Base-by-base conservation (phyloP, 2,113 vertebrate genomes). In the Athene noctua region DNA sequence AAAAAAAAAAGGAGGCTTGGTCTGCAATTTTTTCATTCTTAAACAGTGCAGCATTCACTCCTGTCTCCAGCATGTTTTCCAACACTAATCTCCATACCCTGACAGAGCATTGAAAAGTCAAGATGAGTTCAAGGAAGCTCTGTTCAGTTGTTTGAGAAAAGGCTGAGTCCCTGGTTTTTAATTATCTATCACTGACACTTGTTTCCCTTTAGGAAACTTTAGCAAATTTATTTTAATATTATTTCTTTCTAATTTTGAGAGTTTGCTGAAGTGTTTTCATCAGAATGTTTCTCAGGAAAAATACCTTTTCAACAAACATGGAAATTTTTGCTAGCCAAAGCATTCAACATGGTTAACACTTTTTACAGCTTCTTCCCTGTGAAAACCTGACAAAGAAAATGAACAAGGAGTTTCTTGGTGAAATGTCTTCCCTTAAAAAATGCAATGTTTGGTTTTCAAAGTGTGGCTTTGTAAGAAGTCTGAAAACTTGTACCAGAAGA, bases 361-460 rank as follows among this genome's bases (percentile, higher is more conserved):
- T 83, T 90, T 80, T 44, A 70, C 66, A 80, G 40, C 34, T 32
- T 62, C 70, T 67, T 36, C n/a, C 62, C 25, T 65, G 13, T 80
- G 58, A 85, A 94, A 93, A 90, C 22, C n/a, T 70, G 30, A 81
- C 40, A 75, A 82, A 95, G 62, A 83, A 91, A 95, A 87, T 27
- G 15, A 93, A 49, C 27, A 47, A 40, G 36, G 25, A 61, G 11
- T 58, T 94, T 94, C 58, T 54, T 25, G 7, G 15, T 87, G 57
- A 95, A 92, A 77, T 55, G 34, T 6, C 40, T 84, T 84, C 34
- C 51, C 34, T 81, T 72, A 38, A 52, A 78, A 84, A 84, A 81
- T 11, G 22, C 32, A 26, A 5, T 72, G 26, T 32, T 78, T 71
- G 2, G 10, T 63, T 93, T 90, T 78, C 63, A 86, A 95, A 91